A percentile compares a stretch with the other conserved stretches of the same genome.
Evolutionary conservation across 2,888 invertebrate genomes (phyloP).

Genomic region (Sylvicola fuscatus): DNA sequence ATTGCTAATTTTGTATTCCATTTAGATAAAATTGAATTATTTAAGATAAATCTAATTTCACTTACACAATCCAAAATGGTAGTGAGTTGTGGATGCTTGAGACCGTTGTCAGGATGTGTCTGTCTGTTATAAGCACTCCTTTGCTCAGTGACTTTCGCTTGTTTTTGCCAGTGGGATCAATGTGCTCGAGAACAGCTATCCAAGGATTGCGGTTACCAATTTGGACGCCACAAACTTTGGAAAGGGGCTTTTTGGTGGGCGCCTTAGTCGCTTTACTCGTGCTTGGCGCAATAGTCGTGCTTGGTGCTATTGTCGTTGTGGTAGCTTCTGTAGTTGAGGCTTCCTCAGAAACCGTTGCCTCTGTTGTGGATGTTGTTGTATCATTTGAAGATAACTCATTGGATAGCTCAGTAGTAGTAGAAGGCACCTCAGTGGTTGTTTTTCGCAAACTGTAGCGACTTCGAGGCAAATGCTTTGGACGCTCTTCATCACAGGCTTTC

Average conservation of each 20-base stretch:
- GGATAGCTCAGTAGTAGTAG: neutral
- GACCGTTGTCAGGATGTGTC: slow-evolving; percentile 10
- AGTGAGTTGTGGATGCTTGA: slow-evolving; percentile 10
- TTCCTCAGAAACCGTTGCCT: neutral
- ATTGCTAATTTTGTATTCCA: slow-evolving; percentile 4
- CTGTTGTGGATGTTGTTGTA: neutral
- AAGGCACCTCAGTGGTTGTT: neutral
- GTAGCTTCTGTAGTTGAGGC: neutral
- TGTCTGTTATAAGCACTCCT: slow-evolving; percentile 9
- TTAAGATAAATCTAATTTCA: neutral
- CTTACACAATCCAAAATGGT: slow-evolving; percentile 10
- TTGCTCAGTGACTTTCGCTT: slow-evolving; percentile 9
- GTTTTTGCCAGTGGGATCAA: slow-evolving; percentile 6
- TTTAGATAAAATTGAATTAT: neutral
- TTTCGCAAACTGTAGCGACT: neutral
- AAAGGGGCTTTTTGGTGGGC: neutral
- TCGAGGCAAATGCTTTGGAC: neutral
- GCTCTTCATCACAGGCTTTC: neutral
- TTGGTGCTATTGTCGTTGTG: neutral
- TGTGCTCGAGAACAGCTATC: slow-evolving; percentile 9
- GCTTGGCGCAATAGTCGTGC: neutral
- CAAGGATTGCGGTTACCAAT: slow-evolving; percentile 8
- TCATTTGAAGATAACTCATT: neutral
- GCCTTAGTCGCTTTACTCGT: neutral
- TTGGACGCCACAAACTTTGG: slow-evolving; percentile 5